A percentile compares a stretch with the other conserved stretches of the same genome.
Evolutionary conservation across 1,140 invertebrate genomes (phyloP).

Genomic region (Eriosoma lanigerum): DNA sequence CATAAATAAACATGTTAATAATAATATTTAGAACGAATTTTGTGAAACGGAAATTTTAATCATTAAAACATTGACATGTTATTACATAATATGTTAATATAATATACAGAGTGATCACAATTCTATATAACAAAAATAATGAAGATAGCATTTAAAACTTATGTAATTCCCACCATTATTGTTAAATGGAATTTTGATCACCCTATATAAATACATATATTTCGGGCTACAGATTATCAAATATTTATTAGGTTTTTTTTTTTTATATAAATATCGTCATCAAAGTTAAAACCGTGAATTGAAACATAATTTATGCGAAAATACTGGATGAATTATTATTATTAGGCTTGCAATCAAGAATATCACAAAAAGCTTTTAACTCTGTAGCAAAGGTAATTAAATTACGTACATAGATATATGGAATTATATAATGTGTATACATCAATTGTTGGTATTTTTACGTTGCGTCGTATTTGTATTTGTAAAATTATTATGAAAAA

Average conservation of each 20-base stretch:
- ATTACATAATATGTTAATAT: no score
- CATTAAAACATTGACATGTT: neutral
- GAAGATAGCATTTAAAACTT: no score
- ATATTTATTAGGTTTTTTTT: neutral
- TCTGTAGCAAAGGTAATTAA: slow-evolving; percentile 1
- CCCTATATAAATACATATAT: no score
- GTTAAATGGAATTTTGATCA: no score
- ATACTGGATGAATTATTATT: neutral
- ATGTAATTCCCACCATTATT: no score
- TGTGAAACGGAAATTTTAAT: slow-evolving; percentile 21
- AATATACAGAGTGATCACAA: no score
- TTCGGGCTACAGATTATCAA: no score
- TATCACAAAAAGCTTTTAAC: slow-evolving; percentile 18
- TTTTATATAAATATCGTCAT: neutral
- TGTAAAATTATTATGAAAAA: no score
- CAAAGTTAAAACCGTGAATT: neutral
- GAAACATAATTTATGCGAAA: slow-evolving; percentile 4
- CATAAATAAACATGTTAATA: neutral
- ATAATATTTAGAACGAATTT: neutral
- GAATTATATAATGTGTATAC: no score
- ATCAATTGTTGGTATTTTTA: no score
- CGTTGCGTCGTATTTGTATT: no score
- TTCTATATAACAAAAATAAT: no score
- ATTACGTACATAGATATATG: neutral
- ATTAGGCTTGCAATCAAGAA: neutral